Evolutionary conservation across 2,888 invertebrate genomes (phyloP).

Genomic region (Tyria jacobaeae): DNA sequence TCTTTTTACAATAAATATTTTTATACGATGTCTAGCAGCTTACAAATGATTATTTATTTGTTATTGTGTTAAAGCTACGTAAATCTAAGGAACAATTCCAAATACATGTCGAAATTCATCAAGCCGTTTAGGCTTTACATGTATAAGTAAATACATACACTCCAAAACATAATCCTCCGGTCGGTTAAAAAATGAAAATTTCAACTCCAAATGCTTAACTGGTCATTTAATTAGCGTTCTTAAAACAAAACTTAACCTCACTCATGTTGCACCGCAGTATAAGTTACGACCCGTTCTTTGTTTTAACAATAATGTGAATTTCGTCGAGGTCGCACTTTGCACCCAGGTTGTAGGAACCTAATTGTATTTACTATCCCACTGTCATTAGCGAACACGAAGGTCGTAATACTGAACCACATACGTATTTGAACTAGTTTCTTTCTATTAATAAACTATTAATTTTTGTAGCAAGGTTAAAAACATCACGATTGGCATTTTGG

Average conservation of each 20-base stretch:
- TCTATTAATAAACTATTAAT: slow-evolving; percentile 32
- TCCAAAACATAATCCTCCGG: too few relatives aligned
- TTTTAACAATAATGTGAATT: slow-evolving; percentile 51
- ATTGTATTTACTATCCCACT: slow-evolving; percentile 65
- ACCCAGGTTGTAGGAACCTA: slow-evolving; percentile 25
- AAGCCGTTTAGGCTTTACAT: too few relatives aligned
- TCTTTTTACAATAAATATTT: too few relatives aligned
- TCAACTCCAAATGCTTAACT: neutral
- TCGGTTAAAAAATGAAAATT: neutral
- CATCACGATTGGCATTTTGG: slow-evolving; percentile 46
- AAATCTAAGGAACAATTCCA: too few relatives aligned
- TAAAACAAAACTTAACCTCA: slow-evolving; percentile 26
- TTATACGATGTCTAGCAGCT: too few relatives aligned
- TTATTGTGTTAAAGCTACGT: too few relatives aligned
- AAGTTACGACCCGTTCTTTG: slow-evolving; percentile 39
- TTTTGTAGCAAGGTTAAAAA: slow-evolving; percentile 44
- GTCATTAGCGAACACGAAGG: slow-evolving; percentile 68
- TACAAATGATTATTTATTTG: too few relatives aligned
- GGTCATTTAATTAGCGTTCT: neutral
- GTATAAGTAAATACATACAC: too few relatives aligned
- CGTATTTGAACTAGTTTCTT: slow-evolving; percentile 31
- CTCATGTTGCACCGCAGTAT: slow-evolving; percentile 15
- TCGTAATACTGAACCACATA: slow-evolving; percentile 48
- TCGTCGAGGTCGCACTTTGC: slow-evolving; percentile 34
- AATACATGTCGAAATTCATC: too few relatives aligned